Evolutionary conservation across 2,888 invertebrate species (phyloP).

Genomic region (Cylloceria caligata): DNA sequence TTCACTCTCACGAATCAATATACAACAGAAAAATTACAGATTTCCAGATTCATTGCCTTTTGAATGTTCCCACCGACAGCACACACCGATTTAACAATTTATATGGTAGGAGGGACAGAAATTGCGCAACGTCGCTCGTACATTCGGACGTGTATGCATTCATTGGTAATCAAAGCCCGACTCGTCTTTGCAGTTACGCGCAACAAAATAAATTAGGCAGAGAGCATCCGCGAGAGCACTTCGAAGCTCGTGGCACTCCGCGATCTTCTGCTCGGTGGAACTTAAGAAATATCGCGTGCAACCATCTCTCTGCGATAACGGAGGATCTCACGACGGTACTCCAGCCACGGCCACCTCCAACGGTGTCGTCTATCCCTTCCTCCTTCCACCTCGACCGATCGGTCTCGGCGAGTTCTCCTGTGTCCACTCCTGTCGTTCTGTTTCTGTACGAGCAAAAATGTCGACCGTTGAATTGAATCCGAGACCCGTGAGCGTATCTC

Average conservation of each 20-base stretch:
- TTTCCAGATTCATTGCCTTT: slow-evolving; percentile 8
- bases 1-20: neutral
- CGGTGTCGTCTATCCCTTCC: no score
- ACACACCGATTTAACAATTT: slow-evolving; percentile 37
- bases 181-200: neutral
- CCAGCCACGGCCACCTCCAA: no score
- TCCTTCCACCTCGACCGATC: slow-evolving; percentile 2
- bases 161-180: neutral
- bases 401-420: slow-evolving; percentile 25
- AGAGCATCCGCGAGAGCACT: neutral
- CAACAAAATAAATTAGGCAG: slow-evolving; percentile 5
- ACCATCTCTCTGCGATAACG: slow-evolving; percentile 4
- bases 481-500: slow-evolving; percentile 91
- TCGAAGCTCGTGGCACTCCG: neutral
- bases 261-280: slow-evolving; percentile 3
- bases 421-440: slow-evolving; percentile 41
- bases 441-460: slow-evolving; percentile 76
- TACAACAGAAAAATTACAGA: neutral
- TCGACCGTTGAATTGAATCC: slow-evolving; percentile 79
- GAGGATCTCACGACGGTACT: neutral
- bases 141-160: neutral
- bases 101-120: neutral
- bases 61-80: slow-evolving; percentile 61
- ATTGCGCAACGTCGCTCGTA: neutral
- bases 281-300: slow-evolving; percentile 19